These are phyloP conservation scores for Actias luna DNA, from an alignment of 2,888 invertebrate species.

Conservation along the genomic window DNA sequence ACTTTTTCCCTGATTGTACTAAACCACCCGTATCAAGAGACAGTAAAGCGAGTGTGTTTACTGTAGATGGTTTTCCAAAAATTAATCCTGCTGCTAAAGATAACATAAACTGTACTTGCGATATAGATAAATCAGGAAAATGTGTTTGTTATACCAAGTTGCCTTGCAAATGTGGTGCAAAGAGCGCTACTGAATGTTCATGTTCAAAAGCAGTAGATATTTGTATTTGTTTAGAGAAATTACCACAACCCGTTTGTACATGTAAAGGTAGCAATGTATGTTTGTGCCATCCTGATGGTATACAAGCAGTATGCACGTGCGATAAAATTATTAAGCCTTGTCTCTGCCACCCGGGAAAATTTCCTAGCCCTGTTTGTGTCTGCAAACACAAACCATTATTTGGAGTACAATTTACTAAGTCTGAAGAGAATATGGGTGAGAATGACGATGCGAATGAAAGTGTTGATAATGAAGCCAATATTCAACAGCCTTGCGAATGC, in stretches of 20 bases:
- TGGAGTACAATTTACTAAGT: slow-evolving; percentile 23
- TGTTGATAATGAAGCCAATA: slow-evolving; percentile 21
- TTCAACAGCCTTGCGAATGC: slow-evolving; percentile 52
- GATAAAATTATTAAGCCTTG: slow-evolving; percentile 61
- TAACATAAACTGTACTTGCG: slow-evolving; percentile 51
- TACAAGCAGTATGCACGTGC: slow-evolving; percentile 55
- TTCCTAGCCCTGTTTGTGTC: slow-evolving; percentile 56
- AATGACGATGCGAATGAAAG: slow-evolving; percentile 21
- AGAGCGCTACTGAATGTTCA: slow-evolving; percentile 50
- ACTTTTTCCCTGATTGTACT: slow-evolving; percentile 70
- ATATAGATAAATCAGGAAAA: slow-evolving; percentile 45
- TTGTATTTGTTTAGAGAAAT: slow-evolving; percentile 55
- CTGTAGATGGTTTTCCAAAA: slow-evolving; percentile 63
- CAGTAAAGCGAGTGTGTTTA: slow-evolving; percentile 57
- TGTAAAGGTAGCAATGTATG: slow-evolving; percentile 56
- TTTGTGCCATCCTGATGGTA: slow-evolving; percentile 53
- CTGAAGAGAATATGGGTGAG: slow-evolving; percentile 25
- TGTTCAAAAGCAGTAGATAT: slow-evolving; percentile 51
- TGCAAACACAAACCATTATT: slow-evolving; percentile 54
- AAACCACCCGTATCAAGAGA: slow-evolving; percentile 44
- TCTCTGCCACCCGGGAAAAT: slow-evolving; percentile 53
- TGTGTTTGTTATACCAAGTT: slow-evolving; percentile 57
- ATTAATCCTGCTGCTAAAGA: slow-evolving; percentile 47
- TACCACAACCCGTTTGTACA: slow-evolving; percentile 49
- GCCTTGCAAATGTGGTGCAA: slow-evolving; percentile 65